Evolutionary conservation across 2,113 vertebrate species (phyloP), one percentile per base, ranked within the genome.

Genomic region (Nestor notabilis): DNA sequence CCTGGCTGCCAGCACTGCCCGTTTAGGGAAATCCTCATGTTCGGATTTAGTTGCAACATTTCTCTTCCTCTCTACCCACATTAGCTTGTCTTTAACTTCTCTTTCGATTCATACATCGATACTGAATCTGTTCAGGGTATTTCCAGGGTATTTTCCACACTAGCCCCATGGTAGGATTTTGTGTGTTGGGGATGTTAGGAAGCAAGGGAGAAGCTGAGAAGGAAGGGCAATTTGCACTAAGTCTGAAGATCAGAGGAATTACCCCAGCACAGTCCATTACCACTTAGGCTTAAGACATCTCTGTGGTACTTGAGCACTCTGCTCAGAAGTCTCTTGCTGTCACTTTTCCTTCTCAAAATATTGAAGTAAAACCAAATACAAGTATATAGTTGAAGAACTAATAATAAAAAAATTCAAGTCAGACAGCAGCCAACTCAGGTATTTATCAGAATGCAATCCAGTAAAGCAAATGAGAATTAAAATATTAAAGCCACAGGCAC

Each of bases 171-270:
- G 10, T 1, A 35, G 43, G 37, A 7, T 39, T 39, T 37, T 39
- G 17, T 14, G 11, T 15, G 29, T 10, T 33, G 35, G 44, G 49
- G 17, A 35, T 33, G 29, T 10, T 41, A 13, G 13, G 44, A 47
- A 41, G 31, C 5, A 5, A 77, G 27, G 25, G 37, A 16, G 52
- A 43, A 55, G 29, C 50, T 4, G 9, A 66, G 50, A n/a, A 69
- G 61, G 27, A 68, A 35, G 27, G 28, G 17, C 3, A 7, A 24
- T 50, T 55, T 60, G 37, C 20, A 1, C 0, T 2, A 17, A n/a
- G 50, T 8, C 27, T 56, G 6, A 11, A 23, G 3, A 10, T 28
- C 27, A 9, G 43, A 49, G 35, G 58, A 65, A 31, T 2, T 24
- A 35, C 14, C 11, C 35, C 50, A 65, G 61, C 29, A 29, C 50